Evolutionary conservation across 2,797 vertebrate genomes (phyloP).

Genomic region (Diplodus puntazzo): DNA sequence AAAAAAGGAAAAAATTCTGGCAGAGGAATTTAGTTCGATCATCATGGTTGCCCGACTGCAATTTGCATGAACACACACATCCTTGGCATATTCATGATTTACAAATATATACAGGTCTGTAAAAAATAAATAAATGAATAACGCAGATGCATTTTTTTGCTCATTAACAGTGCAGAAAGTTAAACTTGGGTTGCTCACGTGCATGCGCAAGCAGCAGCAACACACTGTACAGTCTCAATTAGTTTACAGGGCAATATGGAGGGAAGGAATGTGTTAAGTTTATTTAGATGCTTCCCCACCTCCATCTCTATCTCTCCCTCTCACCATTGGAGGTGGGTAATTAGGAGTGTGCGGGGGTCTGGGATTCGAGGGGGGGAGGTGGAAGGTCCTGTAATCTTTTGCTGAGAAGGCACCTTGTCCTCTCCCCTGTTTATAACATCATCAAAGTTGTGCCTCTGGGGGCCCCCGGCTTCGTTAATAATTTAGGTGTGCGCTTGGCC

Average conservation of each 20-base stretch:
- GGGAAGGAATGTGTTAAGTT: constrained; percentile 84
- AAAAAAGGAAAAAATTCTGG: constrained; percentile 33
- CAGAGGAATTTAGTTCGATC: constrained; percentile 61
- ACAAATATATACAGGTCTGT: constrained; percentile 47
- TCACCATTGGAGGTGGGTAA: constrained; percentile 94
- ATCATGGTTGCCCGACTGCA: constrained; percentile 49
- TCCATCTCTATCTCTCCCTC: constrained; percentile 72
- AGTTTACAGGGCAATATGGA: constrained; percentile 37
- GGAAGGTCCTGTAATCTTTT: constrained; percentile 93
- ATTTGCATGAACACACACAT: constrained; percentile 53
- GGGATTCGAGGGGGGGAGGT: constrained; percentile 81
- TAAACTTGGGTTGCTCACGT: constrained; percentile 6
- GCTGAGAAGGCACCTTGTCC: constrained; percentile 99
- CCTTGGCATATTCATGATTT: constrained; percentile 62
- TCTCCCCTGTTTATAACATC: constrained; percentile 97
- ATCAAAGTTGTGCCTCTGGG: constrained; percentile 99
- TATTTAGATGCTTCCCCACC: constrained; percentile 82
- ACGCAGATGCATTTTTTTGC: constrained; percentile 13
- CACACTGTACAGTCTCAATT: constrained; percentile 20
- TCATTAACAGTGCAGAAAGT: constrained; percentile 25
- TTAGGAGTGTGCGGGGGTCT: constrained; percentile 90
- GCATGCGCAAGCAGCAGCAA: constrained; percentile 2
- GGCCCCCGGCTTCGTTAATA: constrained; percentile 94
- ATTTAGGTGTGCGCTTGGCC: constrained; percentile 93
- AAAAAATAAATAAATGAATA: background rate